A percentile compares a stretch with the other conserved stretches of the same genome.
These are phyloP conservation scores for Oncorhynchus gorbuscha DNA, from an alignment of 2,113 vertebrate genomes.

Conservation along the genomic window DNA sequence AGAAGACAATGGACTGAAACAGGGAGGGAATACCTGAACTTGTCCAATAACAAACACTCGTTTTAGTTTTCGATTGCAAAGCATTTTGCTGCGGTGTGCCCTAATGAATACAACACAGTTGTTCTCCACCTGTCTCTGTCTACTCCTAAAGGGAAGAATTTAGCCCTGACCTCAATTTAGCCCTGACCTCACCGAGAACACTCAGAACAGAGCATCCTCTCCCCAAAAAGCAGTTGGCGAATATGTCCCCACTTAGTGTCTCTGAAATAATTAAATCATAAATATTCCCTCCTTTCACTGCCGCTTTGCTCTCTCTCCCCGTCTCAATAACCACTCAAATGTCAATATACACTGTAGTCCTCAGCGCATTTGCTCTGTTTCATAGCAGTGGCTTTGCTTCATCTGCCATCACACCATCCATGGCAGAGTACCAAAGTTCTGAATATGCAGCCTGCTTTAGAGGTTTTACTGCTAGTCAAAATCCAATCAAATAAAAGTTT, in stretches of 20 bases:
- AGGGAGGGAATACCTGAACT: too few species aligned
- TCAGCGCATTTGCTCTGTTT: constrained; percentile 59
- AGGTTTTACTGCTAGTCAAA: neutral
- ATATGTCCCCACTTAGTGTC: too few species aligned
- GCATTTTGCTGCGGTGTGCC: too few species aligned
- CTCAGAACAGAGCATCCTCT: too few species aligned
- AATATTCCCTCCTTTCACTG: constrained; percentile 37
- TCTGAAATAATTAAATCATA: constrained; percentile 13
- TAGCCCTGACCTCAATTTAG: constrained; percentile 42
- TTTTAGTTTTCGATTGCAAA: too few species aligned
- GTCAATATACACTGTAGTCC: constrained; percentile 41
- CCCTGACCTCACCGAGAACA: constrained; percentile 27
- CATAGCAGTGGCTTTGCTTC: constrained; percentile 39
- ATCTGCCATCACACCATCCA: constrained; percentile 44
- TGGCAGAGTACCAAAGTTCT: constrained; percentile 27
- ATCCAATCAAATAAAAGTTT: too few species aligned
- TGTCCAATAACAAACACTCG: too few species aligned
- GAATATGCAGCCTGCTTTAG: constrained; percentile 30
- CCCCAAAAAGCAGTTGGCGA: neutral
- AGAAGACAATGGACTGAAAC: too few species aligned
- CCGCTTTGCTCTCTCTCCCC: constrained; percentile 34
- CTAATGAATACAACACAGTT: too few species aligned
- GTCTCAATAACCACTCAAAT: constrained; percentile 33
- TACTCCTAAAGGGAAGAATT: too few species aligned
- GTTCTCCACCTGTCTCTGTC: too few species aligned